Conservation (phyloP, 2,888 invertebrate species). For the Pasiphila rectangulata region DNA sequence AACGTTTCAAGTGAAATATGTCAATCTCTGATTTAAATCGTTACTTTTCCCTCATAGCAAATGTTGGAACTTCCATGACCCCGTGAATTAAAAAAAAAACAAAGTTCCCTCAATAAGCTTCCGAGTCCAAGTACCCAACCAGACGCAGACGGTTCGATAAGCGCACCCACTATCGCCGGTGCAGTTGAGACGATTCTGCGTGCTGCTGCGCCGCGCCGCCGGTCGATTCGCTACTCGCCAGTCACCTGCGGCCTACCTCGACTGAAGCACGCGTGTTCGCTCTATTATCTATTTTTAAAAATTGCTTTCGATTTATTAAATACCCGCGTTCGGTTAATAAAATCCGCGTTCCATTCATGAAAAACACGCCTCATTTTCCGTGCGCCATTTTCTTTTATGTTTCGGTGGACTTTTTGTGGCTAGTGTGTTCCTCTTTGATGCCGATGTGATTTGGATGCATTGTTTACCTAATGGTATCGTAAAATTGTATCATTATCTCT, state of each 20-base stretch:
- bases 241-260: slow-evolving; percentile 66
- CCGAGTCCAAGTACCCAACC: slow-evolving; percentile 7
- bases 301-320: slow-evolving; percentile 33
- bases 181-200: slow-evolving; percentile 38
- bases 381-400: slow-evolving; percentile 14
- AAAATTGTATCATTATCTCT: background rate
- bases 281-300: slow-evolving; percentile 18
- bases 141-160: slow-evolving; percentile 46
- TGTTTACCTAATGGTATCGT: slow-evolving; percentile 37
- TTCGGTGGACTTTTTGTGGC: slow-evolving; percentile 33
- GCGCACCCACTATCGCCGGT: slow-evolving; percentile 43
- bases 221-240: slow-evolving; percentile 56
- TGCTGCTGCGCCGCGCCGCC: slow-evolving; percentile 24
- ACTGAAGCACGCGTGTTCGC: slow-evolving; percentile 50
- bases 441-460: slow-evolving; percentile 37
- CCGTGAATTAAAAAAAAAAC: background rate
- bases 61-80: background rate
- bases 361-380: slow-evolving; percentile 14
- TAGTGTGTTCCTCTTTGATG: slow-evolving; percentile 48
- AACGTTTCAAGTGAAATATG: too few relatives aligned
- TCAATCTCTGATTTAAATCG: too few relatives aligned
- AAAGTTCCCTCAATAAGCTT: background rate
- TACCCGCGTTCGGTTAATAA: slow-evolving; percentile 1
- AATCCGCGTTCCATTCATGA: slow-evolving; percentile 10
- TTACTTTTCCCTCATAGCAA: too few relatives aligned